Evolutionary conservation across 2,797 vertebrate species (phyloP).

Genomic region (Toxotes lorentzi): DNA sequence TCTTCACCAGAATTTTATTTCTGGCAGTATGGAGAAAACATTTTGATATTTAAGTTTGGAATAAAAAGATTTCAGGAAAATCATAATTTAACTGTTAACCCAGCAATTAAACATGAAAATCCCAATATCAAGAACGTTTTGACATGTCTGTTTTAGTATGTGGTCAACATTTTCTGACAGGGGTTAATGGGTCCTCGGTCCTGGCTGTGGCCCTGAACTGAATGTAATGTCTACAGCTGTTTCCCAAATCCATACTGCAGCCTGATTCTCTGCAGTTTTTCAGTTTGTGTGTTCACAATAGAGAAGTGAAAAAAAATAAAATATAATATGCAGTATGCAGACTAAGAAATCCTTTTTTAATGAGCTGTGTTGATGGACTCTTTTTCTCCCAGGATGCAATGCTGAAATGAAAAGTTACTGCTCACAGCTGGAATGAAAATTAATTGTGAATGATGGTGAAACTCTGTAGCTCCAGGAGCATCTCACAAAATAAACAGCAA

Average conservation of each 20-base stretch:
- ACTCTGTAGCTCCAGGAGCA: not conserved
- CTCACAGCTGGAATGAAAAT: not conserved
- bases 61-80: not conserved
- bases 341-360: not conserved
- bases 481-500: not conserved
- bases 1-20: not conserved
- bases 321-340: not conserved
- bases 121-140: not conserved
- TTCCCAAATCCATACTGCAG: not conserved
- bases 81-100: not conserved
- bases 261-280: not conserved
- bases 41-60: not conserved
- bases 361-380: not conserved
- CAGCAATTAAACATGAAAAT: not conserved
- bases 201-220: not conserved
- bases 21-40: not conserved
- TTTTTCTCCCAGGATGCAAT: not conserved
- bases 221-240: not conserved
- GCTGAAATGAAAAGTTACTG: not conserved
- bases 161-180: not conserved
- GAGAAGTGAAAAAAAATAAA: conserved; percentile 4
- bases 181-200: not conserved
- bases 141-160: not conserved
- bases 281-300: not conserved
- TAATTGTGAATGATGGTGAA: not conserved